Percentiles rank a stretch among this genome's conserved stretches.
Conservation (phyloP, 1,140 invertebrate species). For the Euwallacea similis region DNA sequence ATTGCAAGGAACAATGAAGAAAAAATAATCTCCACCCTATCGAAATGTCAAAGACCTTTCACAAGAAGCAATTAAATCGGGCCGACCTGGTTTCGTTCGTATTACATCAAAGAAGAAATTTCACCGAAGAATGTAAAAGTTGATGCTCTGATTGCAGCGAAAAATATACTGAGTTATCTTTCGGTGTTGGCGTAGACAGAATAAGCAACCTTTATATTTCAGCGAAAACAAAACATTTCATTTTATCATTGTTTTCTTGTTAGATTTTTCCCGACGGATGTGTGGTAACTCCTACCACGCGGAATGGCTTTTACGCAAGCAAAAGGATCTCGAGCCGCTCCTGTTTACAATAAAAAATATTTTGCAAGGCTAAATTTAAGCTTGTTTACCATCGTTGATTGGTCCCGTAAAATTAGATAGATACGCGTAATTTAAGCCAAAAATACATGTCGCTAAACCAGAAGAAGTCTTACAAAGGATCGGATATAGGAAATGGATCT, state of each 20-base stretch:
- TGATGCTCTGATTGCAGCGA: slow-evolving; percentile 32
- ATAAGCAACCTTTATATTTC: background rate
- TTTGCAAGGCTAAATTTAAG: background rate
- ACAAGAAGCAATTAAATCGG: slow-evolving; percentile 29
- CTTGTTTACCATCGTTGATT: no score
- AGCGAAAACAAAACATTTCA: no score
- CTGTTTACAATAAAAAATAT: background rate
- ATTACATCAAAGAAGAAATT: slow-evolving; percentile 26
- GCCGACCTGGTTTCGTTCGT: slow-evolving; percentile 26
- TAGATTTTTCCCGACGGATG: background rate
- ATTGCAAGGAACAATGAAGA: no score
- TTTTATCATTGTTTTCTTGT: background rate
- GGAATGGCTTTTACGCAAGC: no score
- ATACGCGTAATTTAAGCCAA: background rate
- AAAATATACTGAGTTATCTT: slow-evolving; percentile 26
- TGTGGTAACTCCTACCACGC: no score
- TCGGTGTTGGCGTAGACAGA: background rate
- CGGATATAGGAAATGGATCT: slow-evolving; percentile 26
- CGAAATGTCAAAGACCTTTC: slow-evolving; percentile 25
- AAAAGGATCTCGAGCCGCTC: background rate
- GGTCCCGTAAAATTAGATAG: no score
- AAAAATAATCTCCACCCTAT: slow-evolving; percentile 11
- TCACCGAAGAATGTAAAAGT: slow-evolving; percentile 27
- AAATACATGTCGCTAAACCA: slow-evolving; percentile 1
- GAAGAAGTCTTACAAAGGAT: slow-evolving; percentile 10